Percentiles rank a stretch among this genome's conserved stretches.
These are phyloP conservation scores for Oreotrochilus melanogaster DNA, from an alignment of 2,113 vertebrate genomes.

Conservation along the genomic window DNA sequence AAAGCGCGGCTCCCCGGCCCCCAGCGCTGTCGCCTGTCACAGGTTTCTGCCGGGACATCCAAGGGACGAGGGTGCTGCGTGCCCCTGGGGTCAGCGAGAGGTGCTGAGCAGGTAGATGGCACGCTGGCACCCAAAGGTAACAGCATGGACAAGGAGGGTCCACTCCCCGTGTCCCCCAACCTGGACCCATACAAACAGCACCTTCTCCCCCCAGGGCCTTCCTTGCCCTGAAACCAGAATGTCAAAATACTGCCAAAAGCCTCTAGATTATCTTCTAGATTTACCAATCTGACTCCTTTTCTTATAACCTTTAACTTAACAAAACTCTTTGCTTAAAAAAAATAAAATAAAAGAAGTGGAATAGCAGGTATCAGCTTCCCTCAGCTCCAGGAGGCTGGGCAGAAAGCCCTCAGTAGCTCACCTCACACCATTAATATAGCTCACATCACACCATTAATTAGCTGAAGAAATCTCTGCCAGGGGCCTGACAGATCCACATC, in stretches of 20 bases:
- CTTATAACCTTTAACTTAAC: neutral
- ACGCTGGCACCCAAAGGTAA: neutral
- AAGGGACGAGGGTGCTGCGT: neutral
- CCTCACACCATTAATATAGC: neutral
- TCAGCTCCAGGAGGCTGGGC: neutral
- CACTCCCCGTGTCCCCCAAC: accelerated
- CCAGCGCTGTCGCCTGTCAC: too few relatives aligned
- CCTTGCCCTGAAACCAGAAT: neutral
- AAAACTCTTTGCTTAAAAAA: neutral
- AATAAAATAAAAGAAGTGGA: neutral
- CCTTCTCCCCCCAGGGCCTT: too few relatives aligned
- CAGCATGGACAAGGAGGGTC: neutral
- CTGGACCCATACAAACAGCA: accelerated
- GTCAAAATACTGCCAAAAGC: neutral
- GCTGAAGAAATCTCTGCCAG: neutral
- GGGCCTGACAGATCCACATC: neutral
- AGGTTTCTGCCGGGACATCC: too few relatives aligned
- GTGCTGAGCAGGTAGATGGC: neutral
- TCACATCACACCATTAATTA: neutral
- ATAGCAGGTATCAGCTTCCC: neutral
- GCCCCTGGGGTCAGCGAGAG: neutral
- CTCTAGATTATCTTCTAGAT: neutral
- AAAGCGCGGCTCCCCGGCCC: neutral
- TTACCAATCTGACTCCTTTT: neutral
- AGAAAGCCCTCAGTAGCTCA: neutral